phyloP scores from a whole-genome alignment of 2,113 vertebrate genomes.

The Daubentonia madagascariensis region DNA sequence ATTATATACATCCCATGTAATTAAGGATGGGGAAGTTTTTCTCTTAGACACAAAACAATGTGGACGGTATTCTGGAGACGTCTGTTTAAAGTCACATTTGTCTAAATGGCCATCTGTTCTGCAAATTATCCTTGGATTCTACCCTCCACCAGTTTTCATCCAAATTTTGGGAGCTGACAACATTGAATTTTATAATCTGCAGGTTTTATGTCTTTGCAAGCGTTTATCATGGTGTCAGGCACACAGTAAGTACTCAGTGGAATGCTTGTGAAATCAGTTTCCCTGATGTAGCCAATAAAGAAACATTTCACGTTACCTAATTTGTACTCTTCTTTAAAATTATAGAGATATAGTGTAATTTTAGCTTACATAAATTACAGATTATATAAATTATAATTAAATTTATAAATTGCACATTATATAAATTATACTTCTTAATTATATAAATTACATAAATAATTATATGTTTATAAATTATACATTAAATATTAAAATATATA shows the following conservation, averaged over 20 bases:
- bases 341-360: accelerated
- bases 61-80: neutral
- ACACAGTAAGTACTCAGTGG: accelerated
- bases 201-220: neutral
- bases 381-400: too few relatives aligned
- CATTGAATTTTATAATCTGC: neutral
- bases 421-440: too few relatives aligned
- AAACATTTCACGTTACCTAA: accelerated
- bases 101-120: constrained; percentile 15
- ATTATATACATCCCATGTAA: neutral
- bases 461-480: neutral
- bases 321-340: neutral
- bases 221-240: neutral
- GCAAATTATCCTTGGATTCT: neutral
- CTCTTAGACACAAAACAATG: neutral
- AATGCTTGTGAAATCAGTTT: neutral
- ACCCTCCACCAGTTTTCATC: neutral
- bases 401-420: too few relatives aligned
- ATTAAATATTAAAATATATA: neutral
- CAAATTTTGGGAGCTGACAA: neutral
- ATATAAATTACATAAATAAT: neutral
- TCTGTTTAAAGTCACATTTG: constrained; percentile 15
- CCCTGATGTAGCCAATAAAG: neutral
- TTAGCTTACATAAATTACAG: too few relatives aligned
- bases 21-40: neutral